Evolutionary conservation across 35 echinoderm and acorn worm species (phyloP).

Genomic region (Chiridota heheva): DNA sequence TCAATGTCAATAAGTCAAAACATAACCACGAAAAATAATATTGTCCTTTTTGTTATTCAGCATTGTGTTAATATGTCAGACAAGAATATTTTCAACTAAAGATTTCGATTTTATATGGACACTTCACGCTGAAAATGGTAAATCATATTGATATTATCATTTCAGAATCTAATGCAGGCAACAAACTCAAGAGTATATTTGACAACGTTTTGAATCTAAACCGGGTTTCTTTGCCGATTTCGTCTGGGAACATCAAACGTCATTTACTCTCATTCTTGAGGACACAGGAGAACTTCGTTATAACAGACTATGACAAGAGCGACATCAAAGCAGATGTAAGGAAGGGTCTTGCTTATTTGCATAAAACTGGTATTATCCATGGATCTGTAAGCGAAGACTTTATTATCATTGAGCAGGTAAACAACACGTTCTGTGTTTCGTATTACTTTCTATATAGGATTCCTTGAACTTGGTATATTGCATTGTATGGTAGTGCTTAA

Average conservation of each 20-base stretch:
- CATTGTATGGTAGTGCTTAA: too few relatives aligned
- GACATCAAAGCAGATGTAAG: conserved; percentile 5
- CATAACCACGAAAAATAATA: too few relatives aligned
- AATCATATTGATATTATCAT: too few relatives aligned
- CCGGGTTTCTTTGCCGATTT: neutral
- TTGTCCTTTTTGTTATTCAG: too few relatives aligned
- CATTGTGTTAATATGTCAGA: too few relatives aligned
- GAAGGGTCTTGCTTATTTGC: conserved; percentile 1
- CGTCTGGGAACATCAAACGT: neutral
- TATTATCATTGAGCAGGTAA: conserved; percentile 3
- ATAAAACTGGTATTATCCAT: conserved; percentile 6
- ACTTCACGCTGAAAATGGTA: too few relatives aligned
- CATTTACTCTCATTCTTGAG: neutral
- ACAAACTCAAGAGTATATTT: neutral
- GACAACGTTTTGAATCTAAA: neutral
- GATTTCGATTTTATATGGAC: too few relatives aligned
- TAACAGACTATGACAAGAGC: neutral
- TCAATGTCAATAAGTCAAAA: too few relatives aligned
- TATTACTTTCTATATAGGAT: too few relatives aligned
- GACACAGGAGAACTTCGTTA: neutral
- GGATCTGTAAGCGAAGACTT: neutral
- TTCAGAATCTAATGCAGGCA: neutral
- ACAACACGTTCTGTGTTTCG: too few relatives aligned
- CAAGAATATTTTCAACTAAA: too few relatives aligned
- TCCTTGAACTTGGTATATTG: too few relatives aligned